Evolutionary conservation across 2,113 vertebrate genomes (phyloP), one percentile per base, ranked within the genome.

Genomic region (Pteronura brasiliensis): DNA sequence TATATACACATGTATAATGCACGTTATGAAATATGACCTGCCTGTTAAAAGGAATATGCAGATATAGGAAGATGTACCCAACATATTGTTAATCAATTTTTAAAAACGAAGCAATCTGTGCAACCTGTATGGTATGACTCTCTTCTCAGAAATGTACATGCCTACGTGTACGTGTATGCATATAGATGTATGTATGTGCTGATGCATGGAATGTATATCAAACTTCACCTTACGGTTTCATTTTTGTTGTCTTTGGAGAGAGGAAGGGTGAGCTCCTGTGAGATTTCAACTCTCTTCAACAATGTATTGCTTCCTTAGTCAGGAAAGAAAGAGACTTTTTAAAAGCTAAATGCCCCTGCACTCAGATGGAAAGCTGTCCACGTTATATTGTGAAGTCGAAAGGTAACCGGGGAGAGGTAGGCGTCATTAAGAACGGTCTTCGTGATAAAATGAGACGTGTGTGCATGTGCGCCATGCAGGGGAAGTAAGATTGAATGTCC

Each of bases 371-470:
- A 49, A 59, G 20, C 42, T 42, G 52, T 44, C 81, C 42, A 80
- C 23, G 2, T 42, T n/a, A 2, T 36, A 44, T 18, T 14, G 4
- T 23, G 52, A 42, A 31, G 63, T 80, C 47, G 6, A 63, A 67
- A 36, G 0, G 3, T 55, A 77, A 18, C 34, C 42, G 15, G n/a
- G 34, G 59, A 77, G 59, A 76, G 59, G 1, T 47, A 13, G 12
- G 47, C 6, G 0, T 36, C 2, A 0, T 23, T 18, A 27, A 23
- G 59, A 61, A 27, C 4, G 11, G 34, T 29, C 20, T 69, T 65
- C 17, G 18, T 34, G 39, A 86, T 79, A 71, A 34, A 89, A 84
- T 59, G 69, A 47, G 80, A 14, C n/a, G 20, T 0, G 4, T 8
- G 21, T 23, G 23, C 23, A 25, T 5, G 61, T 63, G 61, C 6